phyloP scores from a whole-genome alignment of 2,888 invertebrate species.

The Agonopterix alstromeriana region DNA sequence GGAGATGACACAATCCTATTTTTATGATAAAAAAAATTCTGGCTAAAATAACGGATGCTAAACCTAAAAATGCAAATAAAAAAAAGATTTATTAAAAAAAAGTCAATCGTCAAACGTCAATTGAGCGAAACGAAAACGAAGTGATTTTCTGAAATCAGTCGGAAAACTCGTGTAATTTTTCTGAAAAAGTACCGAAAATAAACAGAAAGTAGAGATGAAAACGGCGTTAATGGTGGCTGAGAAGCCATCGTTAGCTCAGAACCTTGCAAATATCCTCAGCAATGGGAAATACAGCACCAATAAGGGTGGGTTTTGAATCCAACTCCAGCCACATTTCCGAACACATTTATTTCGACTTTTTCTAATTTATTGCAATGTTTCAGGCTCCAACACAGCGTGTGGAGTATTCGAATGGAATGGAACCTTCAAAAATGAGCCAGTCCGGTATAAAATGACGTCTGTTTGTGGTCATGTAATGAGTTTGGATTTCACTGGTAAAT shows the following conservation, averaged over 20 bases:
- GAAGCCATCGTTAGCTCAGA: slow-evolving; percentile 98
- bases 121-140: too few species aligned
- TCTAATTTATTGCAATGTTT: slow-evolving; percentile 1
- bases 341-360: neutral
- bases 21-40: too few species aligned
- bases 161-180: neutral
- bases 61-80: too few species aligned
- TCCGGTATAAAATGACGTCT: slow-evolving; percentile 95
- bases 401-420: slow-evolving; percentile 97
- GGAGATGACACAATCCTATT: too few species aligned
- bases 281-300: slow-evolving; percentile 85
- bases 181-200: neutral
- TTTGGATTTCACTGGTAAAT: slow-evolving; percentile 93
- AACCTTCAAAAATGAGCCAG: slow-evolving; percentile 82
- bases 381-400: slow-evolving; percentile 93
- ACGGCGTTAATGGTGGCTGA: slow-evolving; percentile 98
- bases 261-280: slow-evolving; percentile 94
- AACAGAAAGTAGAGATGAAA: slow-evolving; percentile 78
- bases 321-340: neutral
- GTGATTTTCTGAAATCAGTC: neutral
- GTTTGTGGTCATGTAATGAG: slow-evolving; percentile 99
- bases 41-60: too few species aligned
- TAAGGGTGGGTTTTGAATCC: slow-evolving; percentile 78
- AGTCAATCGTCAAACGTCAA: too few species aligned
- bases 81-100: too few species aligned